Conservation (phyloP, 2,113 vertebrate species). For the Solenodon paradoxus region DNA sequence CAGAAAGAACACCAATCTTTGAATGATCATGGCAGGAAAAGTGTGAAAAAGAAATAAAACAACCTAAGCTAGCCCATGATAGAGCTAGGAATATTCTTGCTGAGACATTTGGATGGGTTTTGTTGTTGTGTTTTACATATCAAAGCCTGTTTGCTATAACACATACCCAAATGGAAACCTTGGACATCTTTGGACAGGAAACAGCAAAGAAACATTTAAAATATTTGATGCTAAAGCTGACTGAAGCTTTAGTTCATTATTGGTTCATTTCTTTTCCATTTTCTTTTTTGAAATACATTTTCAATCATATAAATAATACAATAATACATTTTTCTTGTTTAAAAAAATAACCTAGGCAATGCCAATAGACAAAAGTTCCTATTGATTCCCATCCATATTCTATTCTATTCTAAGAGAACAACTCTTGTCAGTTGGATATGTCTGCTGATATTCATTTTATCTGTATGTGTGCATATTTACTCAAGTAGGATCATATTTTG, state of each 20-base stretch:
- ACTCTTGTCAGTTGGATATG: neutral
- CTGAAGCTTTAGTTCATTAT: neutral
- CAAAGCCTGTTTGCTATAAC: neutral
- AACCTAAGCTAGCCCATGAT: neutral
- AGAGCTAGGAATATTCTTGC: neutral
- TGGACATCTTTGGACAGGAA: neutral
- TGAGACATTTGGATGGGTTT: neutral
- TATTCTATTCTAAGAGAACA: neutral
- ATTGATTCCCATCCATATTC: neutral
- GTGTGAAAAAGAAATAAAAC: neutral
- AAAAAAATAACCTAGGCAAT: neutral
- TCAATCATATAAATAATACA: neutral
- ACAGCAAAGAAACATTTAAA: neutral
- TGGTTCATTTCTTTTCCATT: neutral
- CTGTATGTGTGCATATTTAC: neutral
- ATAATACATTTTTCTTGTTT: neutral
- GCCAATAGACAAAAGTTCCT: neutral
- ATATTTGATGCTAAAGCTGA: neutral
- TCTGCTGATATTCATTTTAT: neutral
- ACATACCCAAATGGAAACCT: neutral
- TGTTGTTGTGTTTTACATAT: neutral
- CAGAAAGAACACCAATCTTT: neutral
- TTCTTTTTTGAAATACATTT: neutral
- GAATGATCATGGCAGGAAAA: neutral
- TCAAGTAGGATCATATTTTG: neutral